Evolutionary conservation across 2,797 vertebrate genomes (phyloP), one percentile per base, ranked within the genome.

Genomic region (Tapirus indicus): DNA sequence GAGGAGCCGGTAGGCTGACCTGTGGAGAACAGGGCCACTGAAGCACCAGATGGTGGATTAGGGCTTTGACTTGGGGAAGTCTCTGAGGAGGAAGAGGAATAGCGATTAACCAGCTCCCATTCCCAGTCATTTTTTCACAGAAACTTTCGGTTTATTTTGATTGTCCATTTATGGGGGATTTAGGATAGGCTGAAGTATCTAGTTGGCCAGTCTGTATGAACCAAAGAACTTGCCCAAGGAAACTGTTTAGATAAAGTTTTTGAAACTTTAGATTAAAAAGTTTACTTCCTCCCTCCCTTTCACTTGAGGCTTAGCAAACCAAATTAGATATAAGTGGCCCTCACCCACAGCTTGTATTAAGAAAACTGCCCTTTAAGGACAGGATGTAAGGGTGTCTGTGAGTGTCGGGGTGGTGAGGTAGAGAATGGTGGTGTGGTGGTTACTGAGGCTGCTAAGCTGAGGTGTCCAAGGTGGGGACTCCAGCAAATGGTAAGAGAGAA

Each of bases 361-460:
- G 56, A 27, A 85, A 89, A 66, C 1, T 17, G 1, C 10, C 10
- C 7, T 32, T 68, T 20, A 25, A 54, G 20, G 3, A 62, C 41
- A 6, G 66, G 13, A 17, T 0, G 0, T 44, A 17, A 6, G 23
- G 44, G 10, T 4, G 0, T 35, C 13, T 44, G 14, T 75, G 47
- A 25, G 21, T 5, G 2, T 14, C 35, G 27, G 12, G 6, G 32
- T 3, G 32, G 25, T 5, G 18, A 64, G 49, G 8, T 75, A 1
- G 60, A 23, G 29, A 66, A 3, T 9, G 7, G 52, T 44, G n/a
- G 29, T 1, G 1, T 32, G 47, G 49, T 5, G 6, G 64, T 13
- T 23, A 32, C 62, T 10, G 7, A 93, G 8, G 66, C 49, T 66
- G 41, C 25, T 17, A 16, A 18, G 9, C n/a, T 78, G 44, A 29